These are phyloP conservation scores for Aphyosemion australe DNA, from an alignment of 2,113 vertebrate genomes.

Conservation along the genomic window DNA sequence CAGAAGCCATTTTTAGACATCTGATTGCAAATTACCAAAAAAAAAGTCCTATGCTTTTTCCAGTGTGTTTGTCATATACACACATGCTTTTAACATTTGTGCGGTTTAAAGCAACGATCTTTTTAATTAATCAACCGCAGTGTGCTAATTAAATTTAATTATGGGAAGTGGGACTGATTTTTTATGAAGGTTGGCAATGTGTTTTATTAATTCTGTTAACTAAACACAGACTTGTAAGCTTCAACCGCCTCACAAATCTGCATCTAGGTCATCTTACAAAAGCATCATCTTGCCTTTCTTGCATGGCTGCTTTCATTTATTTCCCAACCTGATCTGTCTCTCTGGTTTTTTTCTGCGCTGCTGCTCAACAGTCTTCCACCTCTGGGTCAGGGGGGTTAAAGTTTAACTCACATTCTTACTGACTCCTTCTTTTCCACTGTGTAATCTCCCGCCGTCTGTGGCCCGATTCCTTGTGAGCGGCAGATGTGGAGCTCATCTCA, in stretches of 20 bases:
- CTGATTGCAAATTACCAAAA: no score
- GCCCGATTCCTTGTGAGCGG: slow-evolving; percentile 59
- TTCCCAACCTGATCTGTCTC: slow-evolving; percentile 33
- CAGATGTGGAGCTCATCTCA: slow-evolving; percentile 73
- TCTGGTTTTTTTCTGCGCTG: slow-evolving; percentile 48
- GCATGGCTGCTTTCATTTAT: slow-evolving; percentile 36
- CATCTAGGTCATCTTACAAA: slow-evolving; percentile 20
- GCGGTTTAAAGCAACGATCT: slow-evolving; percentile 23
- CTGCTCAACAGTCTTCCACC: slow-evolving; percentile 34
- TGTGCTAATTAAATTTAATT: slow-evolving; percentile 43
- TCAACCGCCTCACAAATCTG: slow-evolving; percentile 6
- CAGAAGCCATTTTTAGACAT: no score
- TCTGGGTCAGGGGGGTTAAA: slow-evolving; percentile 57
- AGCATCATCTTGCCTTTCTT: slow-evolving; percentile 33
- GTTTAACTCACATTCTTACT: slow-evolving; percentile 54
- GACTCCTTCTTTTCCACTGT: slow-evolving; percentile 60
- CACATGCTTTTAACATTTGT: slow-evolving; percentile 12
- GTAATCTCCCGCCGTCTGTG: slow-evolving; percentile 68
- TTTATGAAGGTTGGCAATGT: slow-evolving; percentile 20
- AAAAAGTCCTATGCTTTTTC: background rate
- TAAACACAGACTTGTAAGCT: slow-evolving; percentile 19
- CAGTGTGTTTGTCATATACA: background rate
- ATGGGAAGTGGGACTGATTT: slow-evolving; percentile 19
- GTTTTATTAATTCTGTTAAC: slow-evolving; percentile 41
- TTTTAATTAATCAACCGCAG: slow-evolving; percentile 37